Base-by-base conservation (phyloP, 1,140 invertebrate species). In the Drosophila pandora region DNA sequence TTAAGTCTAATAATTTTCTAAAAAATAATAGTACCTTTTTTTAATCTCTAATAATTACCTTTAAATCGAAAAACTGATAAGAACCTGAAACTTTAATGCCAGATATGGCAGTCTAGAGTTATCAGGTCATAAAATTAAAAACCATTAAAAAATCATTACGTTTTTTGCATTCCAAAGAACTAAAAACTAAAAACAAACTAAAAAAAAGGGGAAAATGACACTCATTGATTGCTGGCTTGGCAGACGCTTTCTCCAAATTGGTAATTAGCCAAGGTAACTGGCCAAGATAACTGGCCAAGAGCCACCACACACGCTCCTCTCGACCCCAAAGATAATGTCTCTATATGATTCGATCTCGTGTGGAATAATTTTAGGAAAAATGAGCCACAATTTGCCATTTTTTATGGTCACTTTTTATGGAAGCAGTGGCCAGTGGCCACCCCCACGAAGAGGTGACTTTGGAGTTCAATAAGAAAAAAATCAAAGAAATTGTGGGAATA, bases 381-480 rank as follows among this genome's bases (percentile, higher is more conserved):
- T 43, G 34, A 81, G 73, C 57, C 57, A 62, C 64, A 74, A 85
- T 85, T 82, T 82, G n/a, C 68, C 61, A 85, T 85, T 87, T 87
- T 78, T 74, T 61, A 77, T 50, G 81, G 62, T 45, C 28, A 47
- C 25, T 54, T 17, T 17, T 17, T 17, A 1, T 17, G 12, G 13
- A 49, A 67, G 37, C 54, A 73, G 56, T 37, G 37, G 7, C 43
- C 58, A 50, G 50, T 21, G 21, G 47, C 61, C 62, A 55, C 50
- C 49, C 64, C 43, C 67, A n/a, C 13, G 10, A 17, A 47, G 53
- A 67, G 63, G 60, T 67, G 8, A 17, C 8, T 3, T 1, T 21
- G 0, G 17, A 23, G 62, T 13, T 69, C 63, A 56, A 23, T 3
- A 1, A 0, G 17, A 6, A 7, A 30, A 21, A 25, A 22, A 10